Evolutionary conservation across 1,140 invertebrate species (phyloP).

Genomic region (Caenorhabditis tropicalis): DNA sequence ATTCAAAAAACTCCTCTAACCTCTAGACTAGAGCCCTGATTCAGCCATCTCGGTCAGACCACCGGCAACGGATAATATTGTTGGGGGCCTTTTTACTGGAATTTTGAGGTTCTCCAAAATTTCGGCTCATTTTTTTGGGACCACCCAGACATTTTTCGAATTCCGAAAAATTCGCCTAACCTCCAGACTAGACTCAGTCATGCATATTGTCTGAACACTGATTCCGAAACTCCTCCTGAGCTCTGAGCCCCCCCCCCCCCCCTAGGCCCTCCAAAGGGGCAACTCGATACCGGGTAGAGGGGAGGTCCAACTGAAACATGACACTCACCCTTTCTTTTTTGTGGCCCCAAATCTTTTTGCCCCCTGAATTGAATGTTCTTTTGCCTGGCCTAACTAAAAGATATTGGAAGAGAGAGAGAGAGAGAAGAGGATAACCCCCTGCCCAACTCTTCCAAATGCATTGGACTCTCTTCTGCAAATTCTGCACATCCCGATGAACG

Average conservation of each 20-base stretch:
- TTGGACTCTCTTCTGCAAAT: too few species aligned
- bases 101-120: background rate
- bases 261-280: too few species aligned
- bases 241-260: too few species aligned
- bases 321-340: background rate
- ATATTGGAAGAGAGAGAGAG: background rate
- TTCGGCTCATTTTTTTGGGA: background rate
- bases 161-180: background rate
- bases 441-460: too few species aligned
- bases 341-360: background rate
- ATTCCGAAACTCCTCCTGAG: background rate
- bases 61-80: too few species aligned
- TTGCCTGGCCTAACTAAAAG: background rate
- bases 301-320: background rate
- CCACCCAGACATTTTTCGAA: background rate
- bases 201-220: conserved; percentile 2
- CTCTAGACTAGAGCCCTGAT: too few species aligned
- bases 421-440: too few species aligned
- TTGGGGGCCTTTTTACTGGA: background rate
- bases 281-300: background rate
- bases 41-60: too few species aligned
- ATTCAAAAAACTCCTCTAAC: too few species aligned
- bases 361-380: background rate
- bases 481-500: conserved; percentile 1
- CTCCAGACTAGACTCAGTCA: background rate